Evolutionary conservation across 2,888 invertebrate genomes (phyloP).

Genomic region (Cremastinae sp.): DNA sequence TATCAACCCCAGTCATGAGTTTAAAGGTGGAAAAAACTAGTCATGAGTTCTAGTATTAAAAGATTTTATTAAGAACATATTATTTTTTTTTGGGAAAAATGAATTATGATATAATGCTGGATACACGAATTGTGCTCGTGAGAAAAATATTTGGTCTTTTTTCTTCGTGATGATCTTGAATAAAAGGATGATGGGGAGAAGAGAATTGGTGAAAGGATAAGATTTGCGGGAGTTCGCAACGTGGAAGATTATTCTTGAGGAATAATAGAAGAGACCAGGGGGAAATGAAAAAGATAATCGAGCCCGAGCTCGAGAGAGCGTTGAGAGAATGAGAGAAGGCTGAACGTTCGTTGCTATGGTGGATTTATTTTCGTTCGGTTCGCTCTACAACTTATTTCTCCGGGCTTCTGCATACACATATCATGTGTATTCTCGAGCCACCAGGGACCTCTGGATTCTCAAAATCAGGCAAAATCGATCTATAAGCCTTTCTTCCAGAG

Average conservation of each 20-base stretch:
- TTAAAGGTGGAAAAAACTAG: too few relatives aligned
- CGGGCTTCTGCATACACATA: too few relatives aligned
- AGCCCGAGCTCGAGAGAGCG: conserved; percentile 36
- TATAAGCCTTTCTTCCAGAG: too few relatives aligned
- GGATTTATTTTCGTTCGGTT: neutral
- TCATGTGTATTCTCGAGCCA: too few relatives aligned
- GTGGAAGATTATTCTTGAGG: conserved; percentile 36
- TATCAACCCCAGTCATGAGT: too few relatives aligned
- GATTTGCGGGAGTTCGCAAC: conserved; percentile 25
- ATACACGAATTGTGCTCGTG: neutral
- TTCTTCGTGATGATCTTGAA: neutral
- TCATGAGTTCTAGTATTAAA: too few relatives aligned
- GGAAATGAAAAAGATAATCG: conserved; percentile 37
- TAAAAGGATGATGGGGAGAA: neutral
- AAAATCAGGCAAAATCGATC: too few relatives aligned
- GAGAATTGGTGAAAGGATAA: conserved; percentile 11
- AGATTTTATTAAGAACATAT: too few relatives aligned
- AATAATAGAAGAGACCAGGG: conserved; percentile 24
- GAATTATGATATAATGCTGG: too few relatives aligned
- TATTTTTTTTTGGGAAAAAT: too few relatives aligned
- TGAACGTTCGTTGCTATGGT: conserved; percentile 1
- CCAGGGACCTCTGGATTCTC: too few relatives aligned
- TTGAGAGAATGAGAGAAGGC: conserved; percentile 38
- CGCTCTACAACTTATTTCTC: too few relatives aligned
- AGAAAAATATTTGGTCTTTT: neutral